Base-by-base conservation (phyloP, 2,888 invertebrate genomes). In the Lepidochrysops patricia region DNA sequence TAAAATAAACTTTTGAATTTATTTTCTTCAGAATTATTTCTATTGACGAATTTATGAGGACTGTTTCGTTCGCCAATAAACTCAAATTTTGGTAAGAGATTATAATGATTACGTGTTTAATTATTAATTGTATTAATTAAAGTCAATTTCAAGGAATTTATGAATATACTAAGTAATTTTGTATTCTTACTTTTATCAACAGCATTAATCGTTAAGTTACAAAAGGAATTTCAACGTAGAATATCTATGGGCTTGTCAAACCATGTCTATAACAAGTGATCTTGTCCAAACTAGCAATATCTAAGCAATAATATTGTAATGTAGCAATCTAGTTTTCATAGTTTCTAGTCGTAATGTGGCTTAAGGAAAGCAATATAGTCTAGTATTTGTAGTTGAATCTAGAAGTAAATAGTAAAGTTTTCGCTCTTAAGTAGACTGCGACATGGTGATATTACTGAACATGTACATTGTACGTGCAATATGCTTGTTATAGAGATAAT, bases 211-310 rank as follows among this genome's bases (percentile, higher is more conserved):
- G 29, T 12, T 29, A 43, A 19, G 43, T 37, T 15, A 37, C 15
- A 19, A 43, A 19, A 19, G 19, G 19, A 43, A 43, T 19, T 19
- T 29, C 29, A 29, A 29, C 29, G 29, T 29, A 29, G 29, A 29
- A 6, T 29, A 5, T 29, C 12, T 7, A 9, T 23, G 43, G 7
- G 19, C 1, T 25, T 25, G 12, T 13, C 29, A 29, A 43, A 43
- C 43, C 19, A n/a, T n/a, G n/a, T n/a, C 29, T 7, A 29, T 49
- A 65, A 62, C 57, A 63, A 64, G 57, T 62, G 68, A 76, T 73
- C 74, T 74, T 80, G 82, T 83, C 81, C 80, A 83, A 82, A 74
- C 71, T 80, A 82, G 77, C 73, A 79, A 76, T 78, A 76, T 70
- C 56, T 73, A 74, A 75, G 74, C 74, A 75, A 75, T 76, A 76